Conservation (phyloP, 37 sponge, comb jelly and placozoan species). For the Theonella swinhoei region DNA sequence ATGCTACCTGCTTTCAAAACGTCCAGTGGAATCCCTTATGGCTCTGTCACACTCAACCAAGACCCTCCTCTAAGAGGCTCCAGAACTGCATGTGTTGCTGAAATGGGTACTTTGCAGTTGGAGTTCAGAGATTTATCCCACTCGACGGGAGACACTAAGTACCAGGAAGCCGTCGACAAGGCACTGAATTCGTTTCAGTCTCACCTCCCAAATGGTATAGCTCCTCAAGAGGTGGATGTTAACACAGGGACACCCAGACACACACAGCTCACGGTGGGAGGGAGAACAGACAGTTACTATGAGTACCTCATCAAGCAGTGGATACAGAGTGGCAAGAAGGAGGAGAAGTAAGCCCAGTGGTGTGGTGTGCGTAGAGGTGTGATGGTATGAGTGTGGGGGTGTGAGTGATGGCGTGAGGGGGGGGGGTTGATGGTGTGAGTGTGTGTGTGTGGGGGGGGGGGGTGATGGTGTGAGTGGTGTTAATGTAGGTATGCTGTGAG, state of each 20-base stretch:
- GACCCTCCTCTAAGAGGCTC: conserved; percentile 34
- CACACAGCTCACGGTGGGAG: conserved; percentile 77
- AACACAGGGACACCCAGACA: conserved; percentile 43
- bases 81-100: conserved; percentile 65
- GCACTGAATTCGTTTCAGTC: conserved; percentile 60
- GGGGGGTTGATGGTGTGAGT: background rate
- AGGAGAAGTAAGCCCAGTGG: conserved; percentile 61
- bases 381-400: background rate
- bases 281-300: conserved; percentile 93
- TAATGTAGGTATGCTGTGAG: too few species aligned
- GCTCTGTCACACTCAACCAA: conserved; percentile 73
- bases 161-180: conserved; percentile 60
- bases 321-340: conserved; percentile 83
- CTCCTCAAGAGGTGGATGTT: conserved; percentile 55
- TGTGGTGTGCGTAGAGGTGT: background rate
- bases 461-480: background rate
- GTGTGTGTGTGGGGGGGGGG: background rate
- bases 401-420: conserved; percentile 9
- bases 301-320: conserved; percentile 96
- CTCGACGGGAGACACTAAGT: conserved; percentile 60
- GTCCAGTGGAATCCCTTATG: conserved; percentile 83
- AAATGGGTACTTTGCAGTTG: conserved; percentile 90
- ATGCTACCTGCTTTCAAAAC: conserved; percentile 81
- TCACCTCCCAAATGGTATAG: conserved; percentile 45
- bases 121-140: conserved; percentile 90